These are phyloP conservation scores for Novumbra hubbsi DNA, from an alignment of 2,797 vertebrate species.

Conservation along the genomic window DNA sequence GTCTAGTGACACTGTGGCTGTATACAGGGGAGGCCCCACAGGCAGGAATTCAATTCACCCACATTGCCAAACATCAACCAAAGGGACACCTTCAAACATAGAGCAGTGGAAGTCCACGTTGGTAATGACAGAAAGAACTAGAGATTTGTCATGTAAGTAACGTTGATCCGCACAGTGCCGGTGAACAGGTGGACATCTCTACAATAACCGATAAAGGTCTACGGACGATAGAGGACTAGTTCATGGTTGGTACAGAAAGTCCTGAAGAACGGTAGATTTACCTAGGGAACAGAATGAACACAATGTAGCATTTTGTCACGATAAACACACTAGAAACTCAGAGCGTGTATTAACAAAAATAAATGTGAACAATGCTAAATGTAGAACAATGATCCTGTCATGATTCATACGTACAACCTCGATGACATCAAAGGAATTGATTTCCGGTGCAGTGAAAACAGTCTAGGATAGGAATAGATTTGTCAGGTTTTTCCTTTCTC, in stretches of 20 bases:
- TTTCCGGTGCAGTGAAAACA: not conserved
- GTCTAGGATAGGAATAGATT: not conserved
- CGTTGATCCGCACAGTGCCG: not conserved
- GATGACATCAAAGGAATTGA: not conserved
- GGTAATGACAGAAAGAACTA: not conserved
- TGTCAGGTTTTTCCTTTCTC: not conserved
- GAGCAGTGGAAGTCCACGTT: not conserved
- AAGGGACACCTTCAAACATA: not conserved
- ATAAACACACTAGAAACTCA: not conserved
- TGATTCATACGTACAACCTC: not conserved
- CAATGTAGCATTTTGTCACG: not conserved
- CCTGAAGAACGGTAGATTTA: not conserved
- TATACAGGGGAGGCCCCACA: too few species aligned
- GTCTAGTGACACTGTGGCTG: too few species aligned
- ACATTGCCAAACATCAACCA: too few species aligned
- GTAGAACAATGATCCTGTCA: not conserved
- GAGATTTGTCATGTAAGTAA: not conserved
- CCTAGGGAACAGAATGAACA: not conserved
- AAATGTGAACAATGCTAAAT: not conserved
- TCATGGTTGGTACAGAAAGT: too few species aligned
- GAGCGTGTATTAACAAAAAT: not conserved
- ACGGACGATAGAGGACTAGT: too few species aligned
- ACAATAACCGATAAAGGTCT: not conserved
- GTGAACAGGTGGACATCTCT: not conserved
- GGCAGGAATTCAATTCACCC: too few species aligned